These are phyloP conservation scores for Ecliptopera silaceata DNA, from an alignment of 2,888 invertebrate species.

Conservation along the genomic window DNA sequence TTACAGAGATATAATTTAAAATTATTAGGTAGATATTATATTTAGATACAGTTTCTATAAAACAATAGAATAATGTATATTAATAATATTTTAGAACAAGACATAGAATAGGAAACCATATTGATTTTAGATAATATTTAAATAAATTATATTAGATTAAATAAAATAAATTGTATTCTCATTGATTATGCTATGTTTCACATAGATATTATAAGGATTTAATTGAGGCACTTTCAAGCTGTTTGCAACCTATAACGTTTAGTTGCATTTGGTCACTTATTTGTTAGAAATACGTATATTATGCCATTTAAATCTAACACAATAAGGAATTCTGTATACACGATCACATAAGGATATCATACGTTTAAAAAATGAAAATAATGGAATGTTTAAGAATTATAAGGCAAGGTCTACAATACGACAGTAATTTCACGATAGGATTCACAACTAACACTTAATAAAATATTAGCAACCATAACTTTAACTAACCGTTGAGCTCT, in stretches of 20 bases:
- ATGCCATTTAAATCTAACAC: slow-evolving; percentile 26
- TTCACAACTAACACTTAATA: slow-evolving; percentile 53
- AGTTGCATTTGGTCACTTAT: slow-evolving; percentile 20
- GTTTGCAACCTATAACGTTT: slow-evolving; percentile 17
- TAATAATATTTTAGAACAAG: slow-evolving; percentile 22
- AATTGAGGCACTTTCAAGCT: slow-evolving; percentile 49
- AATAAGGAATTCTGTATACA: slow-evolving; percentile 24
- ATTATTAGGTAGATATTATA: background rate
- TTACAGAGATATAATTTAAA: slow-evolving; percentile 1
- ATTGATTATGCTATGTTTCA: slow-evolving; percentile 49
- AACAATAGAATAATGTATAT: slow-evolving; percentile 5
- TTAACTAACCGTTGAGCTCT: slow-evolving; percentile 70
- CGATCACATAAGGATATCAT: slow-evolving; percentile 19
- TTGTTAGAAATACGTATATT: slow-evolving; percentile 22
- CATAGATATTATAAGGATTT: slow-evolving; percentile 43
- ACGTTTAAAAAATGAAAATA: slow-evolving; percentile 36
- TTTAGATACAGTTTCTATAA: slow-evolving; percentile 7
- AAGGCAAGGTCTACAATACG: slow-evolving; percentile 53
- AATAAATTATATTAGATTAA: slow-evolving; percentile 37
- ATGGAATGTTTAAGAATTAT: slow-evolving; percentile 66
- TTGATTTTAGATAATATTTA: slow-evolving; percentile 9
- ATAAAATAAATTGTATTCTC: slow-evolving; percentile 45
- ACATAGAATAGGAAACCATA: slow-evolving; percentile 13
- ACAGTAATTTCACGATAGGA: slow-evolving; percentile 54
- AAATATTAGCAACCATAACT: slow-evolving; percentile 64